Evolutionary conservation across 1,140 invertebrate genomes (phyloP), one percentile per base, ranked within the genome.

Genomic region (Drosophila nigromelanica): DNA sequence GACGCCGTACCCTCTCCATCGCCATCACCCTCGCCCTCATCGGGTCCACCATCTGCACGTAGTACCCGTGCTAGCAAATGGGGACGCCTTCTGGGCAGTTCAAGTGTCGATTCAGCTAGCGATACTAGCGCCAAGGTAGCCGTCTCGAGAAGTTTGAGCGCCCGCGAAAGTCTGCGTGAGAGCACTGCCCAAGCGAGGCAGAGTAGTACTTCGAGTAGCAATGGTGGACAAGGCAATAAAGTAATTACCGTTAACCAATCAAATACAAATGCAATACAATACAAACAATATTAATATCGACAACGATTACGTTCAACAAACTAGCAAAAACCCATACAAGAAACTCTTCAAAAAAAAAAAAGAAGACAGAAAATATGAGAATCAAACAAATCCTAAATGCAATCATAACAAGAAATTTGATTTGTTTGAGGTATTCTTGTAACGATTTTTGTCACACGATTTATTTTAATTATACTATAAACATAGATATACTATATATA

Each of bases 81-180:
- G 96, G 96, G 96, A 39, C 94, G 96, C 69, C 93, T 97, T 73
- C 92, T 97, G 80, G 95, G 95, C 83, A 96, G 95, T 76, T 95
- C 95, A 76, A 95, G 95, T 92, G 92, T 96, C 77, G 95, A 96
- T 91, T 92, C 91, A 76, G 91, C 91, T 90, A 92, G 91, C 90
- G 91, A 92, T 90, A 90, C 90, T 60, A 92, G 90, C 81, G 90
- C 91, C 73, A 92, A 92, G 86, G 90, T 92, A 89, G 93, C 95
- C 21, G 95, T 96, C 89, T 95, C 95, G 76, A 93, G 95, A 72
- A 94, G 94, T 78, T 92, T 95, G 68, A 96, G 95, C 91, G 94
- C 95, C 48, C 94, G 94, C 76, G 95, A 96, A 90, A 92, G 91
- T 89, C 89, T 93, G 94, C 47, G 92, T 89, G 67, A 94, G 93